phyloP scores from a whole-genome alignment of 2,888 invertebrate species.

The Agonopterix subpropinquella region DNA sequence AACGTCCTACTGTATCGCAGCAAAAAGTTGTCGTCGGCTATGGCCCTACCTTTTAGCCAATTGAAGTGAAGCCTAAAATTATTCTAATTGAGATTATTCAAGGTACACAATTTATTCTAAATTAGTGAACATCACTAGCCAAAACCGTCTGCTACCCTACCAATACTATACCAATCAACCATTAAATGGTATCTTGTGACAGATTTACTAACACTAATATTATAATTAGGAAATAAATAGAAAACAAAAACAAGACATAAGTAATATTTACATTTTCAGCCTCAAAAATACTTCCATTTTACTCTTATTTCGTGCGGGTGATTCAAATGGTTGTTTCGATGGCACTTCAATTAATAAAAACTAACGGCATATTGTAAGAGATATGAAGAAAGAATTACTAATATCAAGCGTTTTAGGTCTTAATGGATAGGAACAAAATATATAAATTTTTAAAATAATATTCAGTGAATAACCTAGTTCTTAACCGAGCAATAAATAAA shows the following conservation, averaged over 20 bases:
- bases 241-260: slow-evolving; percentile 48
- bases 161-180: slow-evolving; percentile 36
- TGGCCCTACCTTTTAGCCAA: background rate
- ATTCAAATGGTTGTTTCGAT: slow-evolving; percentile 17
- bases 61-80: slow-evolving; percentile 17
- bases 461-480: slow-evolving; percentile 32
- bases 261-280: slow-evolving; percentile 59
- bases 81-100: slow-evolving; percentile 66
- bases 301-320: slow-evolving; percentile 21
- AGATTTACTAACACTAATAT: slow-evolving; percentile 28
- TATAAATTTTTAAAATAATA: slow-evolving; percentile 24
- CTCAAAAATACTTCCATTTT: slow-evolving; percentile 43
- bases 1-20: too few species aligned
- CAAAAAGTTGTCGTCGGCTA: too few species aligned
- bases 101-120: slow-evolving; percentile 52
- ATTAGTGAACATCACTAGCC: slow-evolving; percentile 53
- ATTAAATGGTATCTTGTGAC: slow-evolving; percentile 43
- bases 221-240: slow-evolving; percentile 52
- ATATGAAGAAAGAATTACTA: background rate
- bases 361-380: slow-evolving; percentile 1
- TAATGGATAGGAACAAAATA: slow-evolving; percentile 52
- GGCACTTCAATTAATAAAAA: slow-evolving; percentile 12
- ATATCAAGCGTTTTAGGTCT: slow-evolving; percentile 21
- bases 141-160: slow-evolving; percentile 16
- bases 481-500: slow-evolving; percentile 62